Conservation (phyloP, 2,888 invertebrate species). For the Troilus luridus region DNA sequence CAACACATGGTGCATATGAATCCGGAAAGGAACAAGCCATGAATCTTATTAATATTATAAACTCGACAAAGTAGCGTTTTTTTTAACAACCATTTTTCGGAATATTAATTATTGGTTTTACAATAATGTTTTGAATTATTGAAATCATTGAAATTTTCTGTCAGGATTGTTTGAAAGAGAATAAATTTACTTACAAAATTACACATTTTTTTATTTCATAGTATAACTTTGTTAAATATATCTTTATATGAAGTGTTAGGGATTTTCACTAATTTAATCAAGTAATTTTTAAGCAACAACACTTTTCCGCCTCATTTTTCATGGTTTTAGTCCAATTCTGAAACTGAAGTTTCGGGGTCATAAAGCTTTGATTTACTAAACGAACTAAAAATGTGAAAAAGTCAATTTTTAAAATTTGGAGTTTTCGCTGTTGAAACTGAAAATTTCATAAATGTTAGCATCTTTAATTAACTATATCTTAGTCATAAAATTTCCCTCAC, state of each 20-base stretch:
- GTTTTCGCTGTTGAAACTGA: no score
- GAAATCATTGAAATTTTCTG: not conserved
- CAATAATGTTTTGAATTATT: not conserved
- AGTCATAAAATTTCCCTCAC: no score
- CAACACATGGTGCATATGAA: conserved; percentile 78
- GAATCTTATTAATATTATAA: conserved; percentile 68
- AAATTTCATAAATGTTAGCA: no score
- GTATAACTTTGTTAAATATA: not conserved
- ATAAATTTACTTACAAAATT: not conserved
- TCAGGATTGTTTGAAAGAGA: not conserved
- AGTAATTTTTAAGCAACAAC: no score
- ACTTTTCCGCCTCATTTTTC: no score
- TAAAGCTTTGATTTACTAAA: no score
- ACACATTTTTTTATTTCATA: not conserved
- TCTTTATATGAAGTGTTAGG: no score
- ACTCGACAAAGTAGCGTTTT: not conserved
- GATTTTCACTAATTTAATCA: not conserved
- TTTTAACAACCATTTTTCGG: not conserved
- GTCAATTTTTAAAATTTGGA: no score
- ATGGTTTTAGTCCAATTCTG: no score
- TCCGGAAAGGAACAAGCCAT: conserved; percentile 74
- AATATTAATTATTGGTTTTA: not conserved
- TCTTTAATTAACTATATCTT: no score
- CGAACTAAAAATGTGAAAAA: no score
- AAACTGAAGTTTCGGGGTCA: no score